Evolutionary conservation across 2,888 invertebrate genomes (phyloP).

Genomic region (Dastarcus helophoroides): DNA sequence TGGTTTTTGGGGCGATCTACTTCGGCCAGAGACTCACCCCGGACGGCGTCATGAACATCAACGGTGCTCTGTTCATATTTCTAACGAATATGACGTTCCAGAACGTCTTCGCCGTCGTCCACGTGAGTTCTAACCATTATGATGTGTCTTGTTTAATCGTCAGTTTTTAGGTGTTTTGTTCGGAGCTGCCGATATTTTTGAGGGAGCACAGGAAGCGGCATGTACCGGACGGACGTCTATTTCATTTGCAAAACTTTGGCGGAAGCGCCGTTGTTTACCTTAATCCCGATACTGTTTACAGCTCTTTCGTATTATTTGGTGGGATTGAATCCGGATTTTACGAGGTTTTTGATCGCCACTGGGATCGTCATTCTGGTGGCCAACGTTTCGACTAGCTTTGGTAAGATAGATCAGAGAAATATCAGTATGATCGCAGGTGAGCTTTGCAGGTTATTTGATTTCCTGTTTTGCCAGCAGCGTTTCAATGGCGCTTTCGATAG

Average conservation of each 20-base stretch:
- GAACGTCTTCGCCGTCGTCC: conserved; percentile 88
- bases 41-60: conserved; percentile 88
- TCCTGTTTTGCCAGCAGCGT: conserved; percentile 76
- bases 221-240: conserved; percentile 85
- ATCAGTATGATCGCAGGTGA: not conserved
- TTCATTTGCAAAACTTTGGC: conserved; percentile 84
- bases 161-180: conserved; percentile 65
- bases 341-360: conserved; percentile 61
- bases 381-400: conserved; percentile 81
- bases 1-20: conserved; percentile 82
- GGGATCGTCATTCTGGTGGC: conserved; percentile 71
- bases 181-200: conserved; percentile 80
- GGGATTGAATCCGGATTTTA: conserved; percentile 60
- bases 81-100: conserved; percentile 89
- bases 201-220: conserved; percentile 79
- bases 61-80: conserved; percentile 83
- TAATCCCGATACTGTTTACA: conserved; percentile 73
- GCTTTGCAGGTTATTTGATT: conserved; percentile 71
- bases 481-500: conserved; percentile 81
- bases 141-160: not conserved
- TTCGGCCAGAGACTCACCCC: conserved; percentile 70
- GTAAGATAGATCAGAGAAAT: conserved; percentile 38
- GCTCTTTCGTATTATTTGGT: conserved; percentile 81
- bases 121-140: conserved; percentile 63
- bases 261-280: conserved; percentile 76